Conservation (phyloP, 2,113 vertebrate species). For the Ahaetulla prasina region DNA sequence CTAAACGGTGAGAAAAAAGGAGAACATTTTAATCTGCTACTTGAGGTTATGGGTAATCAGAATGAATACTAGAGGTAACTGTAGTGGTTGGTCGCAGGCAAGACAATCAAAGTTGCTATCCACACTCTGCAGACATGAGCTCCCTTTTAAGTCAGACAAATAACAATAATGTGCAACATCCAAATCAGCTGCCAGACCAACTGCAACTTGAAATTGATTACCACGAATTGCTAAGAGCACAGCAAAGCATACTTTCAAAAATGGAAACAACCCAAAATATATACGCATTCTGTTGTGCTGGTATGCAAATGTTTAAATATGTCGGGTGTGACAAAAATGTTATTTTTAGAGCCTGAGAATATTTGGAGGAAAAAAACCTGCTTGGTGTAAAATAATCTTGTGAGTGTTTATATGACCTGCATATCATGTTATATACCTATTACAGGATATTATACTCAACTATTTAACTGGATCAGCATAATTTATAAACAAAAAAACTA, state of each 20-base stretch:
- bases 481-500: background rate
- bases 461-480: background rate
- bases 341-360: background rate
- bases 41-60: background rate
- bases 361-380: background rate
- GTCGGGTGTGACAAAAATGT: background rate
- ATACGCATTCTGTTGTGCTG: background rate
- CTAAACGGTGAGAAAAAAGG: slow-evolving; percentile 14
- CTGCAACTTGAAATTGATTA: background rate
- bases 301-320: background rate
- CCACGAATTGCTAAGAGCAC: background rate
- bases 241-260: background rate
- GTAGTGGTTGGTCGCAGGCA: background rate
- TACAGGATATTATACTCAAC: background rate
- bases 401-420: background rate
- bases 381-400: background rate
- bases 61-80: background rate
- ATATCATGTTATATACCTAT: background rate
- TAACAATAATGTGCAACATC: slow-evolving; percentile 11
- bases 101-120: background rate
- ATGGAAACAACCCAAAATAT: background rate
- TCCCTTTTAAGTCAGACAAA: slow-evolving; percentile 5
- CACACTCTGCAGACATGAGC: background rate
- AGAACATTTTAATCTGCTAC: background rate
- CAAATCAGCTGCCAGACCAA: background rate